A percentile compares a stretch with the other conserved stretches of the same genome.
Conservation (phyloP, 92 coral and sea anemone genomes). For the Porites divaricata region DNA sequence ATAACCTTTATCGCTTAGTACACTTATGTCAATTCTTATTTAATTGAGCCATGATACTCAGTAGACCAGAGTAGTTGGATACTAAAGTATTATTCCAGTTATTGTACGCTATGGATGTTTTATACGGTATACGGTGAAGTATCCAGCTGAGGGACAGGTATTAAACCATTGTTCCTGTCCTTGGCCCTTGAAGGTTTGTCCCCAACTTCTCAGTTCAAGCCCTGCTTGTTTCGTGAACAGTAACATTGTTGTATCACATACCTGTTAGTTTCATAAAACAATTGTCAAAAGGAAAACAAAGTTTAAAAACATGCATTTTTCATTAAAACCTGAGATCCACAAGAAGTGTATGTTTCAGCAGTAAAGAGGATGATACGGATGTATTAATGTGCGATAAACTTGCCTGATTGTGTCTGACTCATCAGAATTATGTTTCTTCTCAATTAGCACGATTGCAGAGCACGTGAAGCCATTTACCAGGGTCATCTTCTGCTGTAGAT, state of each 20-base stretch:
- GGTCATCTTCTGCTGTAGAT: constrained; percentile 1
- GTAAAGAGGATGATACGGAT: not conserved
- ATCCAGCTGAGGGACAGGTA: constrained; percentile 20
- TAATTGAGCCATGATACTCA: not conserved
- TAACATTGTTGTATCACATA: not conserved
- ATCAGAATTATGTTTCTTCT: constrained; percentile 23
- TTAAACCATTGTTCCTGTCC: constrained; percentile 27
- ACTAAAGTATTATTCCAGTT: too few relatives aligned
- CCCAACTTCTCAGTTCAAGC: not conserved
- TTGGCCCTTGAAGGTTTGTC: not conserved
- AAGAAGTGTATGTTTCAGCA: not conserved
- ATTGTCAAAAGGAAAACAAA: not conserved
- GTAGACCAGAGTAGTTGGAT: not conserved
- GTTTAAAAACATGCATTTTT: not conserved
- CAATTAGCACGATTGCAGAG: not conserved
- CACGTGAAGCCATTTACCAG: not conserved
- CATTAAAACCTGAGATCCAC: not conserved
- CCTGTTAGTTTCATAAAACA: constrained; percentile 3
- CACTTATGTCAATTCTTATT: not conserved
- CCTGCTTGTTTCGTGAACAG: constrained; percentile 24
- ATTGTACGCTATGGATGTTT: not conserved
- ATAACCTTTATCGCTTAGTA: too few relatives aligned
- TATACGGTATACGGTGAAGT: not conserved
- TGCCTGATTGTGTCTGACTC: not conserved
- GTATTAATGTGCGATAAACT: not conserved